Evolutionary conservation across 2,888 invertebrate species (phyloP).

Genomic region (Augiades crinisus): DNA sequence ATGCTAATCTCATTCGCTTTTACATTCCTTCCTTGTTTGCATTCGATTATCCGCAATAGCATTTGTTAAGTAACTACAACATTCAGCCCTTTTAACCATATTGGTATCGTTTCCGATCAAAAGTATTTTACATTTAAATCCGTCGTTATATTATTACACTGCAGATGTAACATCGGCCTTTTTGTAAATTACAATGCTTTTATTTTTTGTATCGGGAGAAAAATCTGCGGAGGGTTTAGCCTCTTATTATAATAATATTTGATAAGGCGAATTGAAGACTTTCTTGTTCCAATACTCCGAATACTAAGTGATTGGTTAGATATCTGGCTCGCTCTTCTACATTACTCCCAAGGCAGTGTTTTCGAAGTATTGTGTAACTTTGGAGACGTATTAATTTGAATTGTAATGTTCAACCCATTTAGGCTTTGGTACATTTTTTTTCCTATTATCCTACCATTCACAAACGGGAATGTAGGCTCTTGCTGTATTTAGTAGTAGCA

Average conservation of each 20-base stretch:
- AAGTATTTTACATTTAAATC: slow-evolving; percentile 7
- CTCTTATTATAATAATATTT: not conserved
- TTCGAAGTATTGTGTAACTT: too few relatives aligned
- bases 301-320: not conserved
- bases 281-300: not conserved
- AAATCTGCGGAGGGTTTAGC: not conserved
- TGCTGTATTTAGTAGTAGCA: too few relatives aligned
- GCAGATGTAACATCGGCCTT: not conserved
- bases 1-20: slow-evolving; percentile 31
- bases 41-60: slow-evolving; percentile 27
- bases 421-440: too few relatives aligned
- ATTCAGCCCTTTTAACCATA: slow-evolving; percentile 21
- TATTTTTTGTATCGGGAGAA: not conserved
- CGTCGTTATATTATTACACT: not conserved
- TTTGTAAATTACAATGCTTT: slow-evolving; percentile 7
- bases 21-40: slow-evolving; percentile 28
- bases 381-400: too few relatives aligned
- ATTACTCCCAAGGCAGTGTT: too few relatives aligned
- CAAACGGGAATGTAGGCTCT: too few relatives aligned
- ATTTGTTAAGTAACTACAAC: slow-evolving; percentile 21
- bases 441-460: too few relatives aligned
- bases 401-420: too few relatives aligned
- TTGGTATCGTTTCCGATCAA: slow-evolving; percentile 16
- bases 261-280: not conserved
- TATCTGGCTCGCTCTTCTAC: not conserved